Evolutionary conservation across 2,113 vertebrate species (phyloP), one percentile per base, ranked within the genome.

Genomic region (Paralichthys olivaceus): DNA sequence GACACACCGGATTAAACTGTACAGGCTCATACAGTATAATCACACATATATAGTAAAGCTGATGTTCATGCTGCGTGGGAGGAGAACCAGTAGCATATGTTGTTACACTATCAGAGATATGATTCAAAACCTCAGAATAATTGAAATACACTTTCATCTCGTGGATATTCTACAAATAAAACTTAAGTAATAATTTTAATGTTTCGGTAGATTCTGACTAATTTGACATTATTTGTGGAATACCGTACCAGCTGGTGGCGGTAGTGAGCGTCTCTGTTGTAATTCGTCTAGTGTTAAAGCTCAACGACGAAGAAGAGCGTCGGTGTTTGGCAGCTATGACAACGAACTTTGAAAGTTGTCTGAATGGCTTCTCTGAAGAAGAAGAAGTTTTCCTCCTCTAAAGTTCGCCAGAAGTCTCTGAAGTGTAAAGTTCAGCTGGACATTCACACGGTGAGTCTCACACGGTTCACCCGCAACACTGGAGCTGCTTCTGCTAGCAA

Each of bases 351-450:
- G 29, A 82, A 85, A 87, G 84, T 89, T 86, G 71, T 45, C 15
- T 64, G 86, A 83, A 83, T 87, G 83, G 87, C 88, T 9, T 61
- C 87, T 2, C 28, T 13, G 47, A 77, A 58, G 68, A 88, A 25
- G 19, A n/a, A 60, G 72, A 89, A 69, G 13, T 7, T 53, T 25
- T 85, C 51, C 4, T 60, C 49, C 4, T 53, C 56, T 3, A 59
- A 81, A 81, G 69, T 28, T 19, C 76, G 29, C 11, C 63, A 37
- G 3, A 94, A 88, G 81, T 89, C 72, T 75, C 74, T 94, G 11
- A 94, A 86, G 92, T 95, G 92, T 25, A 91, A 88, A 6, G 93
- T 94, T 9, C 49, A 84, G 20, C 22, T 95, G 75, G 83, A 91
- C 60, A 76, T 95, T 20, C 77, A 91, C 3, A 77, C 75, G 64